Conservation (phyloP, 2,797 vertebrate species). For the Scleropages formosus region DNA sequence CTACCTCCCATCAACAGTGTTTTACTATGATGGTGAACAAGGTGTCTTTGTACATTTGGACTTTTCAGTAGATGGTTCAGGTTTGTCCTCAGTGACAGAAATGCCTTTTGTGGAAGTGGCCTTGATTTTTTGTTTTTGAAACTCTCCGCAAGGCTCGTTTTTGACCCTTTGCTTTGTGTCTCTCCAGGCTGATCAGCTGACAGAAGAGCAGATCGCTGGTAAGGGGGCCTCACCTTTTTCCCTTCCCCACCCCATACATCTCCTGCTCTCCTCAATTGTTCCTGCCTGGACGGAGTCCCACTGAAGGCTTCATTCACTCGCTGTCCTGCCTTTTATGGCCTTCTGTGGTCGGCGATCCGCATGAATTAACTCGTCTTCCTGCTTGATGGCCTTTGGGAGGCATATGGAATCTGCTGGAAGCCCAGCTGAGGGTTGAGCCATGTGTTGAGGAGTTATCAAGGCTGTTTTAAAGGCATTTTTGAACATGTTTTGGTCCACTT, state of each 20-base stretch:
- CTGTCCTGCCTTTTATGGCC: conserved; percentile 46
- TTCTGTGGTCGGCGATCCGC: conserved; percentile 27
- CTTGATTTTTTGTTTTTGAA: conserved; percentile 25
- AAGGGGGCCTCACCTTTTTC: conserved; percentile 42
- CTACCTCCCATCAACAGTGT: no score
- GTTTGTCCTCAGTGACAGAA: no score
- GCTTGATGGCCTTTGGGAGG: neutral
- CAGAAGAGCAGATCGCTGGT: conserved; percentile 86
- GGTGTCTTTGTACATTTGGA: no score
- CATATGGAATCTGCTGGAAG: no score
- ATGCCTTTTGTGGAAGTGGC: neutral
- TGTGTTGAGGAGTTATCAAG: no score
- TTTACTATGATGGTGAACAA: no score
- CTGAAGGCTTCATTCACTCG: conserved; percentile 23
- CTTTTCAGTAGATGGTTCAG: no score
- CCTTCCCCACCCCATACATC: neutral
- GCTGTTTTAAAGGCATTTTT: no score
- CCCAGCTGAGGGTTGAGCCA: no score
- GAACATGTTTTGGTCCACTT: no score
- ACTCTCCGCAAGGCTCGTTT: conserved; percentile 29
- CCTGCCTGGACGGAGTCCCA: neutral
- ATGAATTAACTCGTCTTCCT: conserved; percentile 25
- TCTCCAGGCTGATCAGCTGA: conserved; percentile 81
- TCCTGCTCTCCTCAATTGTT: neutral
- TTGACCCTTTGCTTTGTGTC: neutral